Percentiles rank a stretch among this genome's conserved stretches.
These are phyloP conservation scores for Semnopithecus entellus DNA, from an alignment of 2,113 vertebrate genomes.

Conservation along the genomic window DNA sequence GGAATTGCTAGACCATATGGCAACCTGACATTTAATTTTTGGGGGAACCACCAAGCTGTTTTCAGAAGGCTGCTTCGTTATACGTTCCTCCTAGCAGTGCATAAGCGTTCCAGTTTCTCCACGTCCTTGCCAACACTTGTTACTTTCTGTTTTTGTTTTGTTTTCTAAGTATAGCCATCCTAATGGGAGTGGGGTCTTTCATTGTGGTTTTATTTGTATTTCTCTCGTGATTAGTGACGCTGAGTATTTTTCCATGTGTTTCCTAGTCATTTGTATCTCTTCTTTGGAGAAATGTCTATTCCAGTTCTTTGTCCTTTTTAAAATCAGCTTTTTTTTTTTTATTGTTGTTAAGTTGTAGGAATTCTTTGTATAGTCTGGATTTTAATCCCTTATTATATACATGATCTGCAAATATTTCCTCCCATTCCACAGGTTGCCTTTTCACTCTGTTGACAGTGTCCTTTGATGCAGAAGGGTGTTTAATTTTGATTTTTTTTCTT, in stretches of 20 bases:
- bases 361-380: neutral
- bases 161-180: neutral
- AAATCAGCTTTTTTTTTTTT: neutral
- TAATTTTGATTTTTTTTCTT: neutral
- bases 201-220: neutral
- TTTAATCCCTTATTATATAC: neutral
- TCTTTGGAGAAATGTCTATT: neutral
- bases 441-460: neutral
- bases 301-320: neutral
- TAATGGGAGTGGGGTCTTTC: neutral
- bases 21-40: neutral
- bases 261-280: neutral
- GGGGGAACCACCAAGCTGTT: neutral
- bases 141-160: neutral
- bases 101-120: neutral
- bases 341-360: neutral
- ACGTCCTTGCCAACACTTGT: neutral
- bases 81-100: no score
- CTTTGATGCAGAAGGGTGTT: neutral
- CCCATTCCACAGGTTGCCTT: neutral
- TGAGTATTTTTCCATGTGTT: neutral
- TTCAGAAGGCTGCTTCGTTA: neutral
- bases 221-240: neutral
- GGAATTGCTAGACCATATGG: neutral
- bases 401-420: neutral